Conservation (phyloP, 2,888 invertebrate species). For the Drosophila algonquin region DNA sequence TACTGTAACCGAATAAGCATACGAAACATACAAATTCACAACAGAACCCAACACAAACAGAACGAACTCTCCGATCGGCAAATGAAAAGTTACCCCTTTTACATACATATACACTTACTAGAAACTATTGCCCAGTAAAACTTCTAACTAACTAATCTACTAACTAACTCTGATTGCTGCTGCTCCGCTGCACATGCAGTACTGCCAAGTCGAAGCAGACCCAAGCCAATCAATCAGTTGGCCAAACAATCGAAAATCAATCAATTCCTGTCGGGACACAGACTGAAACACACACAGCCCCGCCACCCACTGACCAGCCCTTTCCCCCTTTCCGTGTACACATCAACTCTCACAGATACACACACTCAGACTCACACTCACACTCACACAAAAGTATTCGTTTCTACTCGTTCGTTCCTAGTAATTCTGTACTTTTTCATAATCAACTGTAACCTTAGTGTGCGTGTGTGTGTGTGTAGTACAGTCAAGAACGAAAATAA, state of each 20-base stretch:
- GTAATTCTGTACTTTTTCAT: constrained; percentile 73
- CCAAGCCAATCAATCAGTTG: constrained; percentile 24
- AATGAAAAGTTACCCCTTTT: constrained; percentile 20
- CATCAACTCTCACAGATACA: constrained; percentile 15
- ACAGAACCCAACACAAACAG: constrained; percentile 18
- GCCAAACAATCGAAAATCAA: constrained; percentile 43
- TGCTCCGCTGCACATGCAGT: constrained; percentile 40
- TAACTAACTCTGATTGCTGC: constrained; percentile 46
- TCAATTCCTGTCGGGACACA: constrained; percentile 20
- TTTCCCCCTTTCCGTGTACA: constrained; percentile 3
- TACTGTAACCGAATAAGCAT: constrained; percentile 60
- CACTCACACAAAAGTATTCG: constrained; percentile 34
- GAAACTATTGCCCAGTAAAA: constrained; percentile 16
- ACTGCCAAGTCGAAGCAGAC: constrained; percentile 17
- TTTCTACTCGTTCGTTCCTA: constrained; percentile 72
- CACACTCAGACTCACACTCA: constrained; percentile 14
- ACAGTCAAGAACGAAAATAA: constrained; percentile 44
- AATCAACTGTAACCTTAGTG: constrained; percentile 66
- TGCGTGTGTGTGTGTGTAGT: constrained; percentile 65
- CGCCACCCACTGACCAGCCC: constrained; percentile 14
- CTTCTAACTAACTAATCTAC: constrained; percentile 33
- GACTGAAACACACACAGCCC: constrained; percentile 20
- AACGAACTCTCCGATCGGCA: constrained; percentile 37
- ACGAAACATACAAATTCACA: constrained; percentile 48
- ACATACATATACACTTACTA: not conserved